Percentiles rank a stretch among this genome's conserved stretches.
These are phyloP conservation scores for Spilosoma lubricipeda DNA, from an alignment of 2,888 invertebrate species.

Conservation along the genomic window DNA sequence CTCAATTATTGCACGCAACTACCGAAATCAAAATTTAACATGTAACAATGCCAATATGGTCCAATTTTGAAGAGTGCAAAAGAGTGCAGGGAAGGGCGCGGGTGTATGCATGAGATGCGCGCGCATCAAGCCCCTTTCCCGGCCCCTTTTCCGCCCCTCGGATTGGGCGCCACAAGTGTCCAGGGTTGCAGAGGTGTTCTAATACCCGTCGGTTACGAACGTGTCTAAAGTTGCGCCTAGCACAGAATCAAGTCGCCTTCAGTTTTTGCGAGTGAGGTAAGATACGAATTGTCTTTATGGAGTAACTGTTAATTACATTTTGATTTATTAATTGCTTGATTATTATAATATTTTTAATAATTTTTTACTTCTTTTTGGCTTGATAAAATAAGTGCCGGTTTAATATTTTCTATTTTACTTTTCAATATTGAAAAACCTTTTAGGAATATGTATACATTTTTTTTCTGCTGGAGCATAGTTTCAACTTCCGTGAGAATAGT, in stretches of 20 bases:
- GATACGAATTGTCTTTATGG: neutral
- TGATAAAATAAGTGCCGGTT: neutral
- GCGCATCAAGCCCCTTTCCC: slow-evolving; percentile 32
- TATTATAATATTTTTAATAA: neutral
- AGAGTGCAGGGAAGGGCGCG: slow-evolving; percentile 28
- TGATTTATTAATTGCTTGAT: neutral
- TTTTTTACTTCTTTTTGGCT: no score
- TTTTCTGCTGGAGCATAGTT: neutral
- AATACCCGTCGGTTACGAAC: neutral
- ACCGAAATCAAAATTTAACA: neutral
- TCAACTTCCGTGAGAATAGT: neutral
- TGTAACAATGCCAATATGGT: neutral
- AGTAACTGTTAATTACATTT: neutral
- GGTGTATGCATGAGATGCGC: slow-evolving; percentile 34
- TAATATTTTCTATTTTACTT: neutral
- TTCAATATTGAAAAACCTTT: neutral
- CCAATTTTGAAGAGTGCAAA: neutral
- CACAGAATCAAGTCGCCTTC: neutral
- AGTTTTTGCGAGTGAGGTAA: slow-evolving; percentile 14
- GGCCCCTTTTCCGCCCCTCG: slow-evolving; percentile 16
- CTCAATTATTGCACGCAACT: neutral
- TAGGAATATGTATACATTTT: neutral
- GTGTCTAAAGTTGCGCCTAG: slow-evolving; percentile 7
- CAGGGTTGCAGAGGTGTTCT: slow-evolving; percentile 30
- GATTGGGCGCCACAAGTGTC: slow-evolving; percentile 37